These are phyloP conservation scores for Choloepus hoffmanni DNA, from an alignment of 2,113 vertebrate species.

Conservation along the genomic window DNA sequence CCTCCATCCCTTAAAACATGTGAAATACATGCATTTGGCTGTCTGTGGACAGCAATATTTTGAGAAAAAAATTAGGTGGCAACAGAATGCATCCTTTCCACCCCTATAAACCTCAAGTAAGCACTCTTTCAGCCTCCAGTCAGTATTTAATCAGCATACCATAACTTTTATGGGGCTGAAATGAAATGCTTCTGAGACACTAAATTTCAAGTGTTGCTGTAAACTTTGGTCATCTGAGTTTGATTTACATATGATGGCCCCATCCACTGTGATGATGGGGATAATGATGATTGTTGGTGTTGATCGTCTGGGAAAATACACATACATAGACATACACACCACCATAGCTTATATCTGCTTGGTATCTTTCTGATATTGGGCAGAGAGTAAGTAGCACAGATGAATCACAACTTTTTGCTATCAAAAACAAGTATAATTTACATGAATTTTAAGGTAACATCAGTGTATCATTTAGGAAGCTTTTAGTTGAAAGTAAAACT, in stretches of 20 bases:
- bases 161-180: slow-evolving; percentile 86
- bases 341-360: background rate
- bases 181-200: slow-evolving; percentile 83
- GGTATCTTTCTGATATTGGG: slow-evolving; percentile 36
- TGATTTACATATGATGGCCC: slow-evolving; percentile 84
- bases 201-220: slow-evolving; percentile 85
- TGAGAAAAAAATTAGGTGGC: slow-evolving; percentile 83
- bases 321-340: background rate
- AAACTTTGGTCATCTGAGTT: slow-evolving; percentile 79
- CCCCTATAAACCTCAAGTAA: slow-evolving; percentile 82
- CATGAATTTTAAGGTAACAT: slow-evolving; percentile 6
- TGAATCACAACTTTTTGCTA: background rate
- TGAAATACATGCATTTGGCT: slow-evolving; percentile 71
- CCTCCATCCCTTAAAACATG: background rate
- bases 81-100: slow-evolving; percentile 81
- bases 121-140: slow-evolving; percentile 82
- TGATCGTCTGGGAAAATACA: slow-evolving; percentile 59
- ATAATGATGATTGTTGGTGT: slow-evolving; percentile 71
- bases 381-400: slow-evolving; percentile 10
- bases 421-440: slow-evolving; percentile 23
- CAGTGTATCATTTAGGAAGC: background rate
- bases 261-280: slow-evolving; percentile 61
- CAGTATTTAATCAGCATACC: slow-evolving; percentile 86
- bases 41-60: slow-evolving; percentile 77
- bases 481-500: slow-evolving; percentile 34